Evolutionary conservation across 2,888 invertebrate genomes (phyloP).

Genomic region (Sminthurinus aureus): DNA sequence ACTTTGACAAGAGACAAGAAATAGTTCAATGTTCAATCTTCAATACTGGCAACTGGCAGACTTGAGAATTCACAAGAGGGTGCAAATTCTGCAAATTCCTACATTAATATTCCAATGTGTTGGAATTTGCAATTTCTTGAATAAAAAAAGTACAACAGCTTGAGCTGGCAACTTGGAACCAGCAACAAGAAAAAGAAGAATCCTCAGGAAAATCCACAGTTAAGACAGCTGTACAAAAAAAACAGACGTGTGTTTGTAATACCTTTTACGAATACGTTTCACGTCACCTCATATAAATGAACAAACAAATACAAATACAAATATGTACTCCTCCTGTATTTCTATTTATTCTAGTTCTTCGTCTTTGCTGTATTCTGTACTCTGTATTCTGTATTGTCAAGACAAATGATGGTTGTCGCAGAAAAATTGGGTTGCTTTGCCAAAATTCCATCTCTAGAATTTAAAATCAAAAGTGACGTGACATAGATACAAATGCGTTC

Average conservation of each 20-base stretch:
- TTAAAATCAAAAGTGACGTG: neutral
- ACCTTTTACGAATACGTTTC: too few species aligned
- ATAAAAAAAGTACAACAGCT: neutral
- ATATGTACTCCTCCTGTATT: too few species aligned
- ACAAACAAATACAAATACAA: too few species aligned
- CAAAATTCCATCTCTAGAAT: neutral
- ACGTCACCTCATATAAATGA: neutral
- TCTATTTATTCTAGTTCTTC: too few species aligned
- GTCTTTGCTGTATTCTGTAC: too few species aligned
- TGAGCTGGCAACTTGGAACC: too few species aligned
- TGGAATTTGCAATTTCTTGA: conserved; percentile 1
- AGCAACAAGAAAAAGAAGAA: too few species aligned
- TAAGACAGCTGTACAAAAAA: too few species aligned
- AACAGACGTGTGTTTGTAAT: too few species aligned
- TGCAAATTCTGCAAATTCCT: conserved; percentile 22
- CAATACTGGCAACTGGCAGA: neutral
- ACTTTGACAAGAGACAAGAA: too few species aligned
- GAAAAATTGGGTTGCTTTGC: neutral
- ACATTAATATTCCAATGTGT: conserved; percentile 15
- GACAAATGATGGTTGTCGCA: neutral
- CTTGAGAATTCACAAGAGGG: neutral
- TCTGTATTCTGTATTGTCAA: neutral
- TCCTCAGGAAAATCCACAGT: too few species aligned
- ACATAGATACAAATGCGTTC: neutral
- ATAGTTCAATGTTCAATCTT: too few species aligned